A percentile compares a stretch with the other conserved stretches of the same genome.
phyloP scores from a whole-genome alignment of 2,797 vertebrate genomes.

The Saxicola maurus region DNA sequence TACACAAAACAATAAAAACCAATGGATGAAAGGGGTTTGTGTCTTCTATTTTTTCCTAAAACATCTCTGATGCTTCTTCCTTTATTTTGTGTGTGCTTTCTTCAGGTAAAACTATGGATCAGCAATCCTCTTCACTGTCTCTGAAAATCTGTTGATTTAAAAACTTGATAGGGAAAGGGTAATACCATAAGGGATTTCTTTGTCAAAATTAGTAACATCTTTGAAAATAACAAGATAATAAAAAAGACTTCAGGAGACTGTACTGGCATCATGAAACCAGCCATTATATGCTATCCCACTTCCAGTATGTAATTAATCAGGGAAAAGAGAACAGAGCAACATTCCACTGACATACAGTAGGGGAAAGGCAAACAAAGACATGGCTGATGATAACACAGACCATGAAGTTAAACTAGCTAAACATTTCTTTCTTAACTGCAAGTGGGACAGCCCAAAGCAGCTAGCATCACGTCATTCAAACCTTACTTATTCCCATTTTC shows the following conservation, averaged over 20 bases:
- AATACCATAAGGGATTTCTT: slow-evolving; percentile 12
- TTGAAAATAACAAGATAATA: background rate
- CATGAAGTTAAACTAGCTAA: slow-evolving; percentile 25
- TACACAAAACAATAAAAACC: background rate
- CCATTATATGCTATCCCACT: slow-evolving; percentile 33
- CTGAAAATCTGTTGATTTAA: background rate
- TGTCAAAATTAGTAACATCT: background rate
- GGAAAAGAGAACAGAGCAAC: slow-evolving; percentile 1
- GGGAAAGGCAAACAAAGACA: slow-evolving; percentile 31
- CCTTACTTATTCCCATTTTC: background rate
- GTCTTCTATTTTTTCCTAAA: background rate
- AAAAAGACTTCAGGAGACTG: slow-evolving; percentile 18
- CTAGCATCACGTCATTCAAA: background rate
- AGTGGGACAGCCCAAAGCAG: background rate
- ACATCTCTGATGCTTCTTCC: background rate
- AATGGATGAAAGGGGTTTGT: background rate
- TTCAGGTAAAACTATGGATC: background rate
- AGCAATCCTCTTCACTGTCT: background rate
- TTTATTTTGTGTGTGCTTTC: background rate
- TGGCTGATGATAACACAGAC: slow-evolving; percentile 1
- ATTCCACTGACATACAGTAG: background rate
- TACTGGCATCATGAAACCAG: slow-evolving; percentile 31
- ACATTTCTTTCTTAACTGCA: background rate
- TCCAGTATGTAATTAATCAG: slow-evolving; percentile 44
- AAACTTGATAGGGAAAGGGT: background rate